Conservation (phyloP, 2,888 invertebrate species). For the Trisateles emortualis region DNA sequence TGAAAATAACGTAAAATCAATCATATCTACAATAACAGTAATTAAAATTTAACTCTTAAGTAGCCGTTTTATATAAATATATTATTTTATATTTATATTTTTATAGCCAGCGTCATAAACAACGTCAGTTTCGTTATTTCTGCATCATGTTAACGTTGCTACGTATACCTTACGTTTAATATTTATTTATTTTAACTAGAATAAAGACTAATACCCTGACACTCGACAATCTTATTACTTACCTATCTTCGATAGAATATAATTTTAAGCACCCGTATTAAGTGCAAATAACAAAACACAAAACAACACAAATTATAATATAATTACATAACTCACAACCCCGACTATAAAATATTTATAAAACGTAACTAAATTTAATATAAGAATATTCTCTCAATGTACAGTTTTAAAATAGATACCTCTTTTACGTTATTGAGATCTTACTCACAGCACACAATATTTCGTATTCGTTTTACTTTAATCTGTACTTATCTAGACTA, state of each 20-base stretch:
- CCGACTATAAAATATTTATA: slow-evolving; percentile 27
- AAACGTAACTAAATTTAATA: slow-evolving; percentile 14
- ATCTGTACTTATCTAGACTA: slow-evolving; percentile 25
- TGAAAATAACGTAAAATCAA: slow-evolving; percentile 10
- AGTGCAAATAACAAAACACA: slow-evolving; percentile 33
- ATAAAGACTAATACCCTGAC: slow-evolving; percentile 56
- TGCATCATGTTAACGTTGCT: slow-evolving; percentile 14
- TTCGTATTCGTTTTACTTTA: slow-evolving; percentile 35
- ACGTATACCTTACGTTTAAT: slow-evolving; percentile 21
- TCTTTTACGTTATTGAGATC: slow-evolving; percentile 70
- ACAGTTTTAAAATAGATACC: slow-evolving; percentile 42
- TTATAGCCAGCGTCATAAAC: slow-evolving; percentile 1
- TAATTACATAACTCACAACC: slow-evolving; percentile 37
- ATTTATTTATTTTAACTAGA: slow-evolving; percentile 23
- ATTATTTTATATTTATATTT: no score
- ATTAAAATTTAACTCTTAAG: slow-evolving; percentile 1
- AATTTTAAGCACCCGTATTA: slow-evolving; percentile 14
- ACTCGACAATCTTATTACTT: slow-evolving; percentile 33
- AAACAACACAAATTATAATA: slow-evolving; percentile 26
- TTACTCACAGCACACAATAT: slow-evolving; percentile 76
- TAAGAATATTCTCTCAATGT: slow-evolving; percentile 23
- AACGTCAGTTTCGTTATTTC: background rate
- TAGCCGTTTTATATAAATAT: background rate
- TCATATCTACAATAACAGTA: slow-evolving; percentile 7
- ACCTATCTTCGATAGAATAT: slow-evolving; percentile 19